Evolutionary conservation across 1,140 invertebrate species (phyloP).

Genomic region (Oedothorax gibbosus): DNA sequence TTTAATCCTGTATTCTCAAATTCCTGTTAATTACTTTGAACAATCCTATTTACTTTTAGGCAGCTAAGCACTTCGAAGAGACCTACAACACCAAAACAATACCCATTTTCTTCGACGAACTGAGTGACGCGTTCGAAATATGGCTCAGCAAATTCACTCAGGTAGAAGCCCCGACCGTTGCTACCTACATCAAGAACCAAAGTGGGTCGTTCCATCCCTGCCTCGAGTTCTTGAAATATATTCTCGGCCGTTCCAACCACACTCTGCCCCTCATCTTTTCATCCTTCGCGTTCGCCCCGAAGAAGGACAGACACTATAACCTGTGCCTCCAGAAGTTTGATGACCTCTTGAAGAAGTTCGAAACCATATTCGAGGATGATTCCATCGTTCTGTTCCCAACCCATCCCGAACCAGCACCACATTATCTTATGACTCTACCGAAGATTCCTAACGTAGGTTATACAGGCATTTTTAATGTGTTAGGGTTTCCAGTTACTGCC

Average conservation of each 20-base stretch:
- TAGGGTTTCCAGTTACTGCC: constrained; percentile 1
- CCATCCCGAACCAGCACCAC: constrained; percentile 19
- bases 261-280: constrained; percentile 69
- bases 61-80: constrained; percentile 20
- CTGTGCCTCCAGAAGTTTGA: constrained; percentile 71
- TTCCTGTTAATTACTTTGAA: neutral
- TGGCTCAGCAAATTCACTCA: constrained; percentile 11
- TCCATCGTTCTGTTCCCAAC: constrained; percentile 21
- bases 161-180: neutral
- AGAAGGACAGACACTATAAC: constrained; percentile 68
- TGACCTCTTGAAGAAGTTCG: neutral
- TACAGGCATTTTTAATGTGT: constrained; percentile 25
- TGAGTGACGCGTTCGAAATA: neutral
- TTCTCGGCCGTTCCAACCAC: constrained; percentile 17
- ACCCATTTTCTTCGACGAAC: neutral
- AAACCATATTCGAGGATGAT: constrained; percentile 6
- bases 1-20: neutral
- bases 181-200: neutral
- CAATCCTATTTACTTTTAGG: constrained; percentile 13
- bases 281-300: constrained; percentile 74
- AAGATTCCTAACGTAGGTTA: constrained; percentile 6
- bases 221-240: constrained; percentile 64
- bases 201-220: neutral
- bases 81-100: constrained; percentile 3
- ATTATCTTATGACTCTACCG: constrained; percentile 26